Percentiles rank a stretch among this genome's conserved stretches.
Evolutionary conservation across 1,140 invertebrate genomes (phyloP).

Genomic region (Neodiprion lecontei): DNA sequence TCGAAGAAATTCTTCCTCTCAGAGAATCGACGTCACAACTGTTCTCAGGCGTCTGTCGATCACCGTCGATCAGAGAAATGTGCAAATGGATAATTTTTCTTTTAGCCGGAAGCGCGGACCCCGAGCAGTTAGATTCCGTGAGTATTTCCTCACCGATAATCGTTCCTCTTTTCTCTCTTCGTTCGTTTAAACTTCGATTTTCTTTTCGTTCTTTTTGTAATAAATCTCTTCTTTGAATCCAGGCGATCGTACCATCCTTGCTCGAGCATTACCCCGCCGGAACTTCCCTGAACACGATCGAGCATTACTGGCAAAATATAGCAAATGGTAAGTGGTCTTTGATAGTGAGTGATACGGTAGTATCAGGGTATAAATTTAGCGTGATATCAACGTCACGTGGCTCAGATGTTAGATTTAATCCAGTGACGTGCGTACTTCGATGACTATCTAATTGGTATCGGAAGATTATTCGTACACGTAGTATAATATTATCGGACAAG

Average conservation of each 20-base stretch:
- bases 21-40: neutral
- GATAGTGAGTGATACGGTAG: slow-evolving; percentile 12
- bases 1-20: neutral
- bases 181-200: no score
- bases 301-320: slow-evolving; percentile 61
- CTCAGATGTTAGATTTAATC: slow-evolving; percentile 19
- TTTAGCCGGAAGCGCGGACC: neutral
- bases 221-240: slow-evolving; percentile 31
- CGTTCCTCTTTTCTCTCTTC: no score
- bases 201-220: neutral
- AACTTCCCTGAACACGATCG: slow-evolving; percentile 59
- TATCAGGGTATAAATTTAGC: slow-evolving; percentile 19
- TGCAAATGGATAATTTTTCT: neutral
- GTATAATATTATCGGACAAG: no score
- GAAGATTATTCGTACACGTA: no score
- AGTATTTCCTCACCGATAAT: neutral
- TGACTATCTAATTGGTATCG: no score
- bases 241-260: slow-evolving; percentile 56
- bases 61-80: neutral
- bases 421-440: no score
- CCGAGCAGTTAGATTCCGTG: neutral
- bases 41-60: neutral
- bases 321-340: slow-evolving; percentile 38
- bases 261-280: slow-evolving; percentile 62
- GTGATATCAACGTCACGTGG: slow-evolving; percentile 17